phyloP scores from a whole-genome alignment of 2,113 vertebrate species.

The Paramisgurnus dabryanus region DNA sequence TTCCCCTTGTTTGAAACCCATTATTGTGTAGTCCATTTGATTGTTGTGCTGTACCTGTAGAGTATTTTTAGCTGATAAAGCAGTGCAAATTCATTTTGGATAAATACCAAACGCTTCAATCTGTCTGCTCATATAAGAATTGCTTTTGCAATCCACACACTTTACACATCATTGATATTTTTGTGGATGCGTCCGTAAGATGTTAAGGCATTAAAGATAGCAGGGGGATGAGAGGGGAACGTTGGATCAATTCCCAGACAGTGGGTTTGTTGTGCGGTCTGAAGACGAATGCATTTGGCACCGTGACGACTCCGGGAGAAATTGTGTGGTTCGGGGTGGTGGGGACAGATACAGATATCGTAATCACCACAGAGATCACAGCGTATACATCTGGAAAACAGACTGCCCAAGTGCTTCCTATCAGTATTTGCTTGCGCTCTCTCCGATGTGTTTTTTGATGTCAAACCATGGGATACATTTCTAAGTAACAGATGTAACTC shows the following conservation, averaged over 20 bases:
- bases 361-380: slow-evolving; percentile 38
- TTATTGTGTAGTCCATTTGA: too few species aligned
- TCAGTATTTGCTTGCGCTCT: slow-evolving; percentile 7
- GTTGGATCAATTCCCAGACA: slow-evolving; percentile 36
- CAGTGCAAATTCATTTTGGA: too few species aligned
- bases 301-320: slow-evolving; percentile 4
- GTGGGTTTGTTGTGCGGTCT: slow-evolving; percentile 31
- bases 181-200: slow-evolving; percentile 3
- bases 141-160: not conserved
- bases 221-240: slow-evolving; percentile 2
- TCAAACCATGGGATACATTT: not conserved
- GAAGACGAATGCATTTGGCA: slow-evolving; percentile 40
- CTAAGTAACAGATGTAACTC: not conserved
- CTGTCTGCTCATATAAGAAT: not conserved
- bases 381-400: slow-evolving; percentile 28
- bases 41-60: too few species aligned
- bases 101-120: too few species aligned
- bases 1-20: too few species aligned
- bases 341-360: slow-evolving; percentile 18
- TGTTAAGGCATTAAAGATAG: slow-evolving; percentile 26
- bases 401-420: not conserved
- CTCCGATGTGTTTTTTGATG: slow-evolving; percentile 8
- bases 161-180: slow-evolving; percentile 19
- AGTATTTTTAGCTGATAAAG: too few species aligned
- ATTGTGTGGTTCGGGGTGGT: not conserved